Percentiles rank a stretch among this genome's conserved stretches.
Conservation (phyloP, 2,888 invertebrate species). For the Notodromas monacha region DNA sequence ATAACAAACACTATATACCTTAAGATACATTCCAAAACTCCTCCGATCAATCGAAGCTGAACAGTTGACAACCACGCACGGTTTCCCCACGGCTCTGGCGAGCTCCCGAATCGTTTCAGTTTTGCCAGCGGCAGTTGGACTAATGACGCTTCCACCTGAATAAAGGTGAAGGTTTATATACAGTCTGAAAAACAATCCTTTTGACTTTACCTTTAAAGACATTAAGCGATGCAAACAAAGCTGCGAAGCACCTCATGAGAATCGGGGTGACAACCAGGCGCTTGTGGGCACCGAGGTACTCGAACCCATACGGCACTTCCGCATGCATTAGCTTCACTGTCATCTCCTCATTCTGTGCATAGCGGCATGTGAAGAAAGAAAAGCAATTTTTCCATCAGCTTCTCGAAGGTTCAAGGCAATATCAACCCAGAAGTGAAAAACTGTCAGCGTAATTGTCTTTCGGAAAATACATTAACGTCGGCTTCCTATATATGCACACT, state of each 20-base stretch:
- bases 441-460: too few relatives aligned
- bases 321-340: slow-evolving; percentile 18
- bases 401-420: too few relatives aligned
- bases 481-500: too few relatives aligned
- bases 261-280: slow-evolving; percentile 31
- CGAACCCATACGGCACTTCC: slow-evolving; percentile 31
- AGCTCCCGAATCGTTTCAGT: slow-evolving; percentile 54
- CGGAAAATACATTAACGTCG: too few relatives aligned
- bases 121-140: slow-evolving; percentile 42
- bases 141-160: slow-evolving; percentile 31
- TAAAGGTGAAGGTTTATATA: slow-evolving; percentile 23
- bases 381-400: too few relatives aligned
- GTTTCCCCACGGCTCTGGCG: slow-evolving; percentile 43
- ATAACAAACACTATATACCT: slow-evolving; percentile 22
- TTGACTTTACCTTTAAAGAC: too few relatives aligned
- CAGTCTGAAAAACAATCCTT: too few relatives aligned
- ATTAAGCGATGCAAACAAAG: slow-evolving; percentile 15
- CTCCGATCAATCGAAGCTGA: slow-evolving; percentile 48
- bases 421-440: too few relatives aligned
- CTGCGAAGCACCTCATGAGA: slow-evolving; percentile 30
- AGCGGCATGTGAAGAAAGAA: too few relatives aligned
- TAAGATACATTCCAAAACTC: slow-evolving; percentile 58
- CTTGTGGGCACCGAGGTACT: slow-evolving; percentile 42
- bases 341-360: background rate
- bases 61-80: slow-evolving; percentile 54